A percentile compares a stretch with the other conserved stretches of the same genome.
Conservation (phyloP, 2,113 vertebrate genomes). For the Xiphias gladius region DNA sequence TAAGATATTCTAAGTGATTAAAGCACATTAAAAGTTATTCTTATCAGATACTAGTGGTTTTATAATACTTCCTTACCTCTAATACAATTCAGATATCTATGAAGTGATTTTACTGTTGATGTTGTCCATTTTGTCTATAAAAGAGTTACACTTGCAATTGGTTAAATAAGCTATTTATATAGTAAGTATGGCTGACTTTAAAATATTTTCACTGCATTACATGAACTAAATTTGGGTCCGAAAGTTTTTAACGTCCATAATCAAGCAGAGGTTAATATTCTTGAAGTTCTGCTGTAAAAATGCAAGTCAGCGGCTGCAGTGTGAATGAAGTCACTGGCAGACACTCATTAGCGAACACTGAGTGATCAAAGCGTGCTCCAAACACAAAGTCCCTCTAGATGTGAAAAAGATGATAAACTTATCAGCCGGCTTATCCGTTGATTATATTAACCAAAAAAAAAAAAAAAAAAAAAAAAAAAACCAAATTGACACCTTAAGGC, state of each 20-base stretch:
- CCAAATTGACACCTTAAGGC: neutral
- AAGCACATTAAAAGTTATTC: neutral
- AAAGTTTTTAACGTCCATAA: no score
- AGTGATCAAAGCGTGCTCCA: constrained; percentile 60
- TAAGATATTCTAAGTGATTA: neutral
- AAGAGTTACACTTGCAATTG: neutral
- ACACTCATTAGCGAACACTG: constrained; percentile 22
- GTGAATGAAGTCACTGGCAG: constrained; percentile 49
- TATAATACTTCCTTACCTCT: neutral
- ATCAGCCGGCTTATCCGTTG: constrained; percentile 29
- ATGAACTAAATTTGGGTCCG: no score
- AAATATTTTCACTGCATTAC: neutral
- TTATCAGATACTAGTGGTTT: constrained; percentile 3
- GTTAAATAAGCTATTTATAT: neutral
- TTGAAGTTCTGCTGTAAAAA: constrained; percentile 1
- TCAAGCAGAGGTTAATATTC: neutral
- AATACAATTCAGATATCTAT: neutral
- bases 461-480: neutral
- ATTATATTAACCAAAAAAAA: constrained; percentile 5
- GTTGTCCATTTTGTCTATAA: neutral
- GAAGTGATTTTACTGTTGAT: neutral
- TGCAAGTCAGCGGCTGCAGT: neutral
- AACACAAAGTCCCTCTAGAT: constrained; percentile 64
- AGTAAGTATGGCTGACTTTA: neutral
- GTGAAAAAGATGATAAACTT: constrained; percentile 45